Conservation (phyloP, 2,113 vertebrate species). For the Coptodon bakossiorum region DNA sequence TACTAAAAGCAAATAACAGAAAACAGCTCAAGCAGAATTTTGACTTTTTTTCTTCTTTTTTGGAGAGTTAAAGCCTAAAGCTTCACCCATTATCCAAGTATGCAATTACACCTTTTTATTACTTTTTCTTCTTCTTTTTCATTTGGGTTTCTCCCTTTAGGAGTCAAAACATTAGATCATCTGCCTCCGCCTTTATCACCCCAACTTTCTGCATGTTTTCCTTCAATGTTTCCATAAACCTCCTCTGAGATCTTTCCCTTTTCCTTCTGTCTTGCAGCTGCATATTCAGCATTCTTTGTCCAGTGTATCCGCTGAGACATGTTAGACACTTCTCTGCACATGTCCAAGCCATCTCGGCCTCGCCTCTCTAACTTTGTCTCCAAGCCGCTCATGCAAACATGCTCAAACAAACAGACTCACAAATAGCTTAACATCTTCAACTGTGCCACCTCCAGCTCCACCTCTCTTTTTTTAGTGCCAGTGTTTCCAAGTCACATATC, state of each 20-base stretch:
- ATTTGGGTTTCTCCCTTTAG: neutral
- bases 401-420: neutral
- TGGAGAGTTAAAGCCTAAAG: neutral
- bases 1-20: neutral
- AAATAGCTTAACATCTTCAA: neutral
- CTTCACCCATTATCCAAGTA: neutral
- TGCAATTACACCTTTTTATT: neutral
- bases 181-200: rapidly evolving
- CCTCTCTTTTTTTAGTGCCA: neutral
- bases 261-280: neutral
- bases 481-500: neutral
- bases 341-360: neutral
- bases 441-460: neutral
- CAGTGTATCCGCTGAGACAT: neutral
- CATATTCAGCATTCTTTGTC: neutral
- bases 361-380: neutral
- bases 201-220: neutral
- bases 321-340: neutral
- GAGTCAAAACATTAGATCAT: neutral
- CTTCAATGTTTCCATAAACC: neutral
- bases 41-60: neutral
- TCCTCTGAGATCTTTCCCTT: neutral
- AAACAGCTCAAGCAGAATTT: neutral
- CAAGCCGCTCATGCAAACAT: neutral
- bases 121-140: neutral